Evolutionary conservation across 1,140 invertebrate genomes (phyloP).

Genomic region (Onthophagus taurus): DNA sequence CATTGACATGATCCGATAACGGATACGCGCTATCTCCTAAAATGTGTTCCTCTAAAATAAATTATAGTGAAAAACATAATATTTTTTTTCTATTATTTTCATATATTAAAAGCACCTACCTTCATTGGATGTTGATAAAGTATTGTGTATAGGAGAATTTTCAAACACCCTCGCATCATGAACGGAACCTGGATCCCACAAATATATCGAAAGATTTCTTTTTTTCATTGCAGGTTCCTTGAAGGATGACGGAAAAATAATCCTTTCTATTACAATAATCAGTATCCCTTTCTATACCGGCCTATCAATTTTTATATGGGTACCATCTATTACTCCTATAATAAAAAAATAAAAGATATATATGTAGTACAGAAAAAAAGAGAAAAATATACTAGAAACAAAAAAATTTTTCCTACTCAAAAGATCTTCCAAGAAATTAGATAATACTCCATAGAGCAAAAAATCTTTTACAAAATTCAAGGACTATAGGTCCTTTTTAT

Average conservation of each 20-base stretch:
- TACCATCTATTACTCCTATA: conserved; percentile 28
- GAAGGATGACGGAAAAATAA: conserved; percentile 3
- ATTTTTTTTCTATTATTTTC: no score
- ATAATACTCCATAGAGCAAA: no score
- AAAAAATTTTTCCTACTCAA: no score
- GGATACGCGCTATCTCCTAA: conserved; percentile 26
- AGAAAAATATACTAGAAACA: no score
- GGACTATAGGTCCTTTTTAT: no score
- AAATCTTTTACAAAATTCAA: no score
- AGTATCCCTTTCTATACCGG: conserved; percentile 19
- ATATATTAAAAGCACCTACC: no score
- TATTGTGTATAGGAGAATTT: conserved; percentile 15
- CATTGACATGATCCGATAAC: conserved; percentile 12
- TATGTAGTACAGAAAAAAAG: no score
- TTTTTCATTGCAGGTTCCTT: conserved; percentile 20
- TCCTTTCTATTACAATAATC: conserved; percentile 26
- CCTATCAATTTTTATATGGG: conserved; percentile 27
- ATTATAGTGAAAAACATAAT: conserved; percentile 20
- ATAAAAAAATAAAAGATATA: no score
- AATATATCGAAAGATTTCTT: conserved; percentile 23
- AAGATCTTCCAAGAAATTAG: no score
- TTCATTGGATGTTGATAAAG: no score
- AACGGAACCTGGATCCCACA: conserved; percentile 24
- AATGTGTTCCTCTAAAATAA: conserved; percentile 18
- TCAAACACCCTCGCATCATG: conserved; percentile 23